Evolutionary conservation across 2,888 invertebrate genomes (phyloP).

Genomic region (Latrodectus elegans): DNA sequence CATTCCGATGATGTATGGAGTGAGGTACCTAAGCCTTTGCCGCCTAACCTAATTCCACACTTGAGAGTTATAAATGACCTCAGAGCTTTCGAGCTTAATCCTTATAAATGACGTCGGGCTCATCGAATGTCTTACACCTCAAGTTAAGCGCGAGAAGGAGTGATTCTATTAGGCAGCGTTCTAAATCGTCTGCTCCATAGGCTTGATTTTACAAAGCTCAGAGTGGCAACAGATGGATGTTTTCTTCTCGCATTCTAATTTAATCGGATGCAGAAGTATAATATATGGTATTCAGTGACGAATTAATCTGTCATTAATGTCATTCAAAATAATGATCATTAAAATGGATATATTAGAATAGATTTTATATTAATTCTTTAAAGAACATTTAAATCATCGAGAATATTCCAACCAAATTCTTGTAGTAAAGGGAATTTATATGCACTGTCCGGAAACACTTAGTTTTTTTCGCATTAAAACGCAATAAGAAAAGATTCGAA

Average conservation of each 20-base stretch:
- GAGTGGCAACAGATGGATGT: constrained; percentile 30
- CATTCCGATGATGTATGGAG: constrained; percentile 52
- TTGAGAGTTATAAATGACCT: constrained; percentile 54
- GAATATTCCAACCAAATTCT: no score
- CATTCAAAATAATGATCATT: no score
- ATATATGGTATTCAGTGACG: no score
- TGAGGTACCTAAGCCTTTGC: constrained; percentile 47
- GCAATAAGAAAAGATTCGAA: no score
- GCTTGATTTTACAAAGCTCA: background rate
- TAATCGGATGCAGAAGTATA: no score
- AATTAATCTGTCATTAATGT: no score
- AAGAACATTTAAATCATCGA: no score
- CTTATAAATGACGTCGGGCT: constrained; percentile 55
- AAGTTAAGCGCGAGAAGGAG: constrained; percentile 1
- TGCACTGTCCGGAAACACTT: no score
- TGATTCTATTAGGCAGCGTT: constrained; percentile 59
- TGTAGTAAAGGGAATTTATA: no score
- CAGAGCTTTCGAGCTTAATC: constrained; percentile 44
- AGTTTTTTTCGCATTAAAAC: no score
- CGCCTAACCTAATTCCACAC: constrained; percentile 42
- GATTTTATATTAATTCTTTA: no score
- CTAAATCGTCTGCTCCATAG: constrained; percentile 18
- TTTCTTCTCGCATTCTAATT: background rate
- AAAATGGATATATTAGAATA: no score
- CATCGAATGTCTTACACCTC: constrained; percentile 21